Base-by-base conservation (phyloP, 2,888 invertebrate species). In the Synergus gifuensis region DNA sequence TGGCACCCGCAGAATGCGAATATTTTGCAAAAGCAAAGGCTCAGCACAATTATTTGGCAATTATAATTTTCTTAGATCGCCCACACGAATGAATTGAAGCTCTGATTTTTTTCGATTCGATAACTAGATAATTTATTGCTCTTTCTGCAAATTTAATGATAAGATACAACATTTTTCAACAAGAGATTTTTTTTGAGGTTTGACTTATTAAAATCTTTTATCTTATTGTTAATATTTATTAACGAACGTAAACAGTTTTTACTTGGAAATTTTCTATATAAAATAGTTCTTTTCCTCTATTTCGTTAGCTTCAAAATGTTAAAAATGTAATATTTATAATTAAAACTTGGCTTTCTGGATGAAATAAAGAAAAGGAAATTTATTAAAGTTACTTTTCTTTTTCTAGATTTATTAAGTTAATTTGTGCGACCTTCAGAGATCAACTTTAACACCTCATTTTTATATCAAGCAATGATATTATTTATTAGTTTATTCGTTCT, bases 31-130 rank as follows among this genome's bases (percentile, higher is more conserved):
- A 73, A 73, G 54, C 73, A 54, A 73, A 54, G 54, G 54, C 54
- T 73, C 54, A 73, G 73, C 73, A 54, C 16, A 73, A 69, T 69
- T 28, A 69, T 67, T 73, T 73, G 73, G 54, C 54, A 54, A 73
- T 49, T 22, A 67, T 67, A 44, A 44, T 54, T 49, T 73, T 44
- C 16, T 73, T 54, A 14, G 12, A 73, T 54, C 54, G 36, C 73
- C 28, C 2, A 8, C 36, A 40, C 11, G n/a, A 54, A 36, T 49
- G n/a, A 54, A 73, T 73, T n/a, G 4, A 36, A 73, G n/a, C 49
- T 54, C 16, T 28, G 49, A n/a, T 49, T 28, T 69, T 46, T 14
- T 54, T 73, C 36, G 16, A 54, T 54, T 69, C 36, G 5, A 4
- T 36, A 54, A 73, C 54, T 67, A 67, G 3, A 67, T 46, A 12